Conservation (phyloP, 1,140 invertebrate species). For the Aradophagus sp. region DNA sequence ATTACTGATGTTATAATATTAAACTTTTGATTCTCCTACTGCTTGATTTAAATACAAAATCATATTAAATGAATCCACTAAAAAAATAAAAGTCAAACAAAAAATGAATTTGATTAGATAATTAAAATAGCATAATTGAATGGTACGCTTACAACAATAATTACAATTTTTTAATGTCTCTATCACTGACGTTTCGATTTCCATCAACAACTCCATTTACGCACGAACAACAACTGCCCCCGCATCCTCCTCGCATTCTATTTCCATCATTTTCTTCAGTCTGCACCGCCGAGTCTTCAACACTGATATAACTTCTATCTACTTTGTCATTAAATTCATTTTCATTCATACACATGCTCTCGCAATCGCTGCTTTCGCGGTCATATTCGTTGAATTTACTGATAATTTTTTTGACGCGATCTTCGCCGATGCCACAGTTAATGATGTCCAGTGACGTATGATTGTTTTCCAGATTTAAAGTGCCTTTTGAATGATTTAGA, state of each 20-base stretch:
- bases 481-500: conserved; percentile 44
- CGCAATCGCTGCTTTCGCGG: conserved; percentile 30
- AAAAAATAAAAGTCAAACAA: no score
- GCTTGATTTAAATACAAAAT: no score
- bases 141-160: conserved; percentile 10
- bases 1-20: no score
- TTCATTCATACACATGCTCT: conserved; percentile 17
- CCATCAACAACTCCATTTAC: conserved; percentile 9
- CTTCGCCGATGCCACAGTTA: not conserved
- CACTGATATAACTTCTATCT: conserved; percentile 7
- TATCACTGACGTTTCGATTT: not conserved
- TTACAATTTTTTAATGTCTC: conserved; percentile 18
- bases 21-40: no score
- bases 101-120: no score
- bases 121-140: no score
- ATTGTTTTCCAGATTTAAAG: conserved; percentile 7
- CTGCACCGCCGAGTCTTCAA: conserved; percentile 9
- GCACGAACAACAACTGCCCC: conserved; percentile 22
- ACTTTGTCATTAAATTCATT: conserved; percentile 36
- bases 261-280: conserved; percentile 19
- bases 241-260: conserved; percentile 62
- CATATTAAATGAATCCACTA: no score
- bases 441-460: no score
- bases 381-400: conserved; percentile 37
- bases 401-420: conserved; percentile 31